Conservation (phyloP, 2,113 vertebrate species). For the Leiothrix lutea region DNA sequence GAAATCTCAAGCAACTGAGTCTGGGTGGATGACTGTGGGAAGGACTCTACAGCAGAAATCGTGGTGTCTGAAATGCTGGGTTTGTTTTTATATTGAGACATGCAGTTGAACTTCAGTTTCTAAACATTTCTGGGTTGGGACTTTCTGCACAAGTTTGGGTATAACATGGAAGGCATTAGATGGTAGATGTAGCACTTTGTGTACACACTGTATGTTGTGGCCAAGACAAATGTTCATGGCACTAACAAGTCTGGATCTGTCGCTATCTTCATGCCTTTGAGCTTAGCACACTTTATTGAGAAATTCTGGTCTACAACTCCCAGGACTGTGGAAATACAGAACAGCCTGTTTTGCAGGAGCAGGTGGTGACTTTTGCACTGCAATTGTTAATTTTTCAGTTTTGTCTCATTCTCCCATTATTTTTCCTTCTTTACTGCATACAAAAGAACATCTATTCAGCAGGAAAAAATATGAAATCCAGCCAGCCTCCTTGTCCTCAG, state of each 20-base stretch:
- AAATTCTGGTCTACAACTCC: conserved; percentile 48
- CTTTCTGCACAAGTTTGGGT: not conserved
- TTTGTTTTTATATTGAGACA: not conserved
- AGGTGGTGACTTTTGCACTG: not conserved
- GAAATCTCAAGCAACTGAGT: not conserved
- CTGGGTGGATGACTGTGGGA: not conserved
- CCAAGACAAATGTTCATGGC: conserved; percentile 45
- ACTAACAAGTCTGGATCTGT: conserved; percentile 71
- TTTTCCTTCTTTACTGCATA: not conserved
- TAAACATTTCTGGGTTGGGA: not conserved
- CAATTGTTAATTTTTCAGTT: not conserved
- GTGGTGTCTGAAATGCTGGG: not conserved
- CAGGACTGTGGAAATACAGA: conserved; percentile 39
- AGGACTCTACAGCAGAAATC: not conserved
- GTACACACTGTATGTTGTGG: not conserved
- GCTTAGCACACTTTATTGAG: conserved; percentile 50
- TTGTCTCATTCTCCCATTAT: not conserved
- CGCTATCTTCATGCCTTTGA: conserved; percentile 43
- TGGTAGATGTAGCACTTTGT: not conserved
- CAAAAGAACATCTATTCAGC: not conserved
- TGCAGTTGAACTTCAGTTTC: not conserved
- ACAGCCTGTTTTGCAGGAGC: conserved; percentile 1
- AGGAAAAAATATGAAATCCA: not conserved
- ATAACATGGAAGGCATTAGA: not conserved
- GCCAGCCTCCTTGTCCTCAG: conserved; percentile 15